phyloP scores from a whole-genome alignment of 2,113 vertebrate species.

The Cyprinodon tularosa region DNA sequence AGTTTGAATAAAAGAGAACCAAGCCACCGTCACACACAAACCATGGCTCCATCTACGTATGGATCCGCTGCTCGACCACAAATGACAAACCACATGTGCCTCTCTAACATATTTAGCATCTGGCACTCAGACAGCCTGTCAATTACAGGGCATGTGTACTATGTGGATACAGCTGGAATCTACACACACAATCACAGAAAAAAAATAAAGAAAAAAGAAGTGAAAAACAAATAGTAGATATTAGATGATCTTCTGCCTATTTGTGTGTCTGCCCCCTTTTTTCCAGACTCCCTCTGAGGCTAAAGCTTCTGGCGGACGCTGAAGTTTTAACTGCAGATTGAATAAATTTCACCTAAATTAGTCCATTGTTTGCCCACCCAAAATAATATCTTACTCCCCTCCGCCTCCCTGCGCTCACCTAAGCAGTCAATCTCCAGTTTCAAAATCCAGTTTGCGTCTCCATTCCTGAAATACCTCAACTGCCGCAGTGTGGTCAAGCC shows the following conservation, averaged over 20 bases:
- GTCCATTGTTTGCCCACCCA: not conserved
- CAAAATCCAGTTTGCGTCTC: conserved; percentile 58
- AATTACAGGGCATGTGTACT: conserved; percentile 69
- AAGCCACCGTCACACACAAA: not conserved
- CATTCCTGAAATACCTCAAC: conserved; percentile 83
- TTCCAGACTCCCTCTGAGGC: not conserved
- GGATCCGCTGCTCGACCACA: conserved; percentile 47
- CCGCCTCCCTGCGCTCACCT: conserved; percentile 33
- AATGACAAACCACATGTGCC: conserved; percentile 56
- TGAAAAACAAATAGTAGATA: conserved; percentile 36
- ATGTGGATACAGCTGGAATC: conserved; percentile 49
- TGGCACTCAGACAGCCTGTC: conserved; percentile 58
- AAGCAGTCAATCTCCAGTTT: conserved; percentile 37
- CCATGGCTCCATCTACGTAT: conserved; percentile 32
- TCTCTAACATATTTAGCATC: conserved; percentile 73
- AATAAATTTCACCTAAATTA: not conserved
- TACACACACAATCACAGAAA: conserved; percentile 16
- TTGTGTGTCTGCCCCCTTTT: not conserved
- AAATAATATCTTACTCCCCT: not conserved
- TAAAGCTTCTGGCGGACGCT: not conserved
- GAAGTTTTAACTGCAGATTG: not conserved
- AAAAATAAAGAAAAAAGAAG: conserved; percentile 18
- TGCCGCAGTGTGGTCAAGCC: conserved; percentile 71
- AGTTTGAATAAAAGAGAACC: conserved; percentile 16
- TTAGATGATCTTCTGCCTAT: conserved; percentile 6